Percentiles rank a stretch among this genome's conserved stretches.
Evolutionary conservation across 1,140 invertebrate genomes (phyloP).

Genomic region (Sycophaga agraensis): DNA sequence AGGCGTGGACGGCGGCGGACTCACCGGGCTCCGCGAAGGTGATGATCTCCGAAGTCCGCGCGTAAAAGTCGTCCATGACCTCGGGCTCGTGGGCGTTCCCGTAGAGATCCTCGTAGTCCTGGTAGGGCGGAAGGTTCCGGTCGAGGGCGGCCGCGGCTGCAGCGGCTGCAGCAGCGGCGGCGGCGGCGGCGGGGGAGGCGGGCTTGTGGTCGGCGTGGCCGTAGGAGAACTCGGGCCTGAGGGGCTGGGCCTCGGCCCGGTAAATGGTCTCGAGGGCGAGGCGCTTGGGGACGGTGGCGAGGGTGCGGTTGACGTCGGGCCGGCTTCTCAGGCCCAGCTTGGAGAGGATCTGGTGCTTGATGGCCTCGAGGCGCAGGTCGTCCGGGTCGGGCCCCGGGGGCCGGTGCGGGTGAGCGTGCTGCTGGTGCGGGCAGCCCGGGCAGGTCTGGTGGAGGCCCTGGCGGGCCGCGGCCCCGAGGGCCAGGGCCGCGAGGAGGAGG

Average conservation of each 20-base stretch:
- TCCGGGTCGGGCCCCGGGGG: slow-evolving; percentile 51
- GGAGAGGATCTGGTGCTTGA: slow-evolving; percentile 74
- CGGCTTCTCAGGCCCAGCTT: slow-evolving; percentile 70
- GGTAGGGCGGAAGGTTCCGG: slow-evolving; percentile 32
- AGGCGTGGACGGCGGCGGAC: too few species aligned
- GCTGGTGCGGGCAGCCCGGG: slow-evolving; percentile 53
- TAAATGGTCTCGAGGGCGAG: slow-evolving; percentile 70
- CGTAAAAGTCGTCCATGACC: slow-evolving; percentile 72
- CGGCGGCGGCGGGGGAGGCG: slow-evolving; percentile 15
- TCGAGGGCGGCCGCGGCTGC: neutral
- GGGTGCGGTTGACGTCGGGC: slow-evolving; percentile 70
- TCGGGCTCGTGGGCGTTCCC: slow-evolving; percentile 42
- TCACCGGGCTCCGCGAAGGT: slow-evolving; percentile 80
- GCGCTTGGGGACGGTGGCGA: slow-evolving; percentile 63
- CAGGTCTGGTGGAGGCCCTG: slow-evolving; percentile 46
- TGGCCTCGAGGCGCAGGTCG: slow-evolving; percentile 69
- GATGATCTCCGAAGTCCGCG: slow-evolving; percentile 78
- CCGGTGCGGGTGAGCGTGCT: slow-evolving; percentile 40
- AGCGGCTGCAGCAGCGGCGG: slow-evolving; percentile 13
- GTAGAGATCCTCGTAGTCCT: slow-evolving; percentile 42
- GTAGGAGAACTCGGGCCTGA: slow-evolving; percentile 38
- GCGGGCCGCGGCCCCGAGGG: slow-evolving; percentile 37
- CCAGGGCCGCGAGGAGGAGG: too few species aligned
- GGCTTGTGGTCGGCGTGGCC: slow-evolving; percentile 41
- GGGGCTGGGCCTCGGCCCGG: slow-evolving; percentile 61